Evolutionary conservation across 2,888 invertebrate species (phyloP).

Genomic region (Orthosia gracilis): DNA sequence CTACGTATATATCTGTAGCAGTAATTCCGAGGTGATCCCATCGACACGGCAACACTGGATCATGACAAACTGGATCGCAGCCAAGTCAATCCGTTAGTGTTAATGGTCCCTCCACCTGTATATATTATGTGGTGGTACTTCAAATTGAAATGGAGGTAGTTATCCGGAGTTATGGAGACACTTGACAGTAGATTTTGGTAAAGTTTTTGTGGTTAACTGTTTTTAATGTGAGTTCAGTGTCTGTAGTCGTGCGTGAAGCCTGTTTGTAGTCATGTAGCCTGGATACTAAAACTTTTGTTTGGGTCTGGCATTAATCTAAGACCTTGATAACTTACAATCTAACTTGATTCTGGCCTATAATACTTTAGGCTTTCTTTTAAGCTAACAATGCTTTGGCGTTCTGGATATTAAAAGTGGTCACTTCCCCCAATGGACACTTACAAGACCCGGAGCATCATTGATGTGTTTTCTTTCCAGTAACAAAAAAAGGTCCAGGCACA

Average conservation of each 20-base stretch:
- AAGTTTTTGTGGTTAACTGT: conserved; percentile 23
- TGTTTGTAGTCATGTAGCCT: conserved; percentile 2
- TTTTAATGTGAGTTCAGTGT: conserved; percentile 26
- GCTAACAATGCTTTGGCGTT: no score
- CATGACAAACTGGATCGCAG: conserved; percentile 58
- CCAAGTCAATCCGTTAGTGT: conserved; percentile 57
- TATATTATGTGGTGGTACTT: conserved; percentile 52
- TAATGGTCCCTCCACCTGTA: conserved; percentile 51
- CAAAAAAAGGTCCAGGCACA: no score
- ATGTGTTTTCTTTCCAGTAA: no score
- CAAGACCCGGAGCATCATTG: no score
- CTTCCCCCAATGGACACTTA: no score
- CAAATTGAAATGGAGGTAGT: conserved; percentile 56
- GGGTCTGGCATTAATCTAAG: not conserved
- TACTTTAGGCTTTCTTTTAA: no score
- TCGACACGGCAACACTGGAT: conserved; percentile 56
- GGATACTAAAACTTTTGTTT: not conserved
- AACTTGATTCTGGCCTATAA: no score
- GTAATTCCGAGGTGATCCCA: conserved; percentile 49
- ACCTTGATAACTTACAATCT: not conserved
- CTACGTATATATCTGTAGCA: conserved; percentile 37
- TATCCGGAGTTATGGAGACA: conserved; percentile 46
- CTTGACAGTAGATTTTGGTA: conserved; percentile 27
- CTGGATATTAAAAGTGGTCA: no score
- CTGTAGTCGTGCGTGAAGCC: not conserved